Evolutionary conservation across 2,888 invertebrate genomes (phyloP), one percentile per base, ranked within the genome.

Genomic region (Teinopalpus imperialis): DNA sequence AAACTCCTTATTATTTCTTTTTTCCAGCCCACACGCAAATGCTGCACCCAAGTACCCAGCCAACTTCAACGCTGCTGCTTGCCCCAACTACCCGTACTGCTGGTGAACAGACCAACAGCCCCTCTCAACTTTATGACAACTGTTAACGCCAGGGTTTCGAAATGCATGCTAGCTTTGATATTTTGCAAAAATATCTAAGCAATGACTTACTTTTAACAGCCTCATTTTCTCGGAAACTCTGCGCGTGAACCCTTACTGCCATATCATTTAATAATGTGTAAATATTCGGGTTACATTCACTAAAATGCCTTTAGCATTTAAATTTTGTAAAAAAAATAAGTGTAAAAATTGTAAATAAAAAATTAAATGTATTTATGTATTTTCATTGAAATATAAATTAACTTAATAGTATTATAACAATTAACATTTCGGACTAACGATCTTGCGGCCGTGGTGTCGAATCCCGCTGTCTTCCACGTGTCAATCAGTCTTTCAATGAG

Each of bases 31-130:
- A 29, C 68, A 70, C 30, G 72, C 66, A 18, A 59, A 61, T 10
- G 74, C 66, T 4, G 83, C 76, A 0, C 61, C 81, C 7, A 74
- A 79, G 41, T 90, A 90, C 66, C 90, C 90, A n/a, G 90, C 90
- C 7, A 83, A 79, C 52, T 78, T 91, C 52, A 77, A 83, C 56
- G 76, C 91, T 5, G 87, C 91, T 2, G 74, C 81, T 27, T 91
- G 91, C 77, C 91, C 91, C 51, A 91, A 91, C 86, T 91, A 91
- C 76, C 91, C 91, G 1, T 90, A 88, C 81, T 91, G 91, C 64
- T 80, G 57, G 59, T 72, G 61, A 69, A 60, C 52, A 58, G 54
- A 40, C 23, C 23, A 18, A 29, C 10, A 24, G 36, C 44, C 45
- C 49, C 39, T 34, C 39, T 44, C 51, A 41, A 36, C 53, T 40